phyloP scores from a whole-genome alignment of 2,888 invertebrate species.

The Brachypalpus laphriformis region DNA sequence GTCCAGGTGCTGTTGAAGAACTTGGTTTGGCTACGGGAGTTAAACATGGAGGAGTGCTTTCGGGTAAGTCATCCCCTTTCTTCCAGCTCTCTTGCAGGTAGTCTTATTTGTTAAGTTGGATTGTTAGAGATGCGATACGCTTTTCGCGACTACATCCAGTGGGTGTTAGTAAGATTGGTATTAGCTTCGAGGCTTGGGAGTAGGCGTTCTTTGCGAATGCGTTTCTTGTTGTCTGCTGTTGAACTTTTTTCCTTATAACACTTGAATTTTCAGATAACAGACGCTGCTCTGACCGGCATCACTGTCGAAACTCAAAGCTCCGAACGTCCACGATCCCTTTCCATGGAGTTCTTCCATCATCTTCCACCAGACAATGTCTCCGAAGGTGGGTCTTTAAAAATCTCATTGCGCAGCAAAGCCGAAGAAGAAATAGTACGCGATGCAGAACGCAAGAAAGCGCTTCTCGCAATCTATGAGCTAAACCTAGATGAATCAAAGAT shows the following conservation, averaged over 20 bases:
- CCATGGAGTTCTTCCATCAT: constrained; percentile 77
- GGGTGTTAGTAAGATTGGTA: no score
- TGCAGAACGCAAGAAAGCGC: constrained; percentile 86
- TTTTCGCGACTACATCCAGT: no score
- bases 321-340: constrained; percentile 56
- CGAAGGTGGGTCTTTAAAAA: constrained; percentile 80
- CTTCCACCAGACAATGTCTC: constrained; percentile 68
- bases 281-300: constrained; percentile 88
- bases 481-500: constrained; percentile 77
- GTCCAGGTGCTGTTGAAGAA: constrained; percentile 88
- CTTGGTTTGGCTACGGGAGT: constrained; percentile 84
- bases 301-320: constrained; percentile 74
- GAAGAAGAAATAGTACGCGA: constrained; percentile 88
- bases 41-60: constrained; percentile 87
- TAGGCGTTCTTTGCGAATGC: no score
- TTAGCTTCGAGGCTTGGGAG: no score
- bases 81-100: no score
- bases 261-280: constrained; percentile 83
- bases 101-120: no score
- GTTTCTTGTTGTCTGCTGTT: no score
- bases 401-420: constrained; percentile 87
- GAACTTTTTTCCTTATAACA: no score
- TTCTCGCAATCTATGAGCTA: constrained; percentile 86
- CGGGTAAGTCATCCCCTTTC: constrained; percentile 76
- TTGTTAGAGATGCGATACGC: no score